Base-by-base conservation (phyloP, 2,888 invertebrate genomes). In the Troides oblongomaculatus region DNA sequence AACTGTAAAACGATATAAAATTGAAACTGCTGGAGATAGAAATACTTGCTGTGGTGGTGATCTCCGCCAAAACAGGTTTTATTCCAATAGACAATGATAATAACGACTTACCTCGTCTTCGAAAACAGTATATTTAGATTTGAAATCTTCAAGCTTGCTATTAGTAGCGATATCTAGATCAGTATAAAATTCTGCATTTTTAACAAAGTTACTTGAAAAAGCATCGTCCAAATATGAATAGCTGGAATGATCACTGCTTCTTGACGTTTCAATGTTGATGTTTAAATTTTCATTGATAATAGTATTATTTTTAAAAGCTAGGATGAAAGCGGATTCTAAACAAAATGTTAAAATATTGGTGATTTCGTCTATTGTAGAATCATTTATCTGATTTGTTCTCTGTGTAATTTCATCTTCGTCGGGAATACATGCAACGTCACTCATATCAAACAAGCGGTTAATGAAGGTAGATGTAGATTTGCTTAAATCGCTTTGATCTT, bases 401-500 rank as follows among this genome's bases (percentile, higher is more conserved):
- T 79, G 72, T 61, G 72, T 61, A 0, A 76, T 66, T 64, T 80
- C 80, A 53, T 74, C 71, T 36, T 86, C 83, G 56, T 75, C 75
- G 56, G 69, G 72, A 59, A 77, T 72, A 62, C 72, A 78, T 72
- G 88, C 87, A 36, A 90, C 85, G 57, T 89, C 88, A 72, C 89
- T 90, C 87, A 90, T 88, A 65, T 91, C 89, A 72, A 90, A 91
- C 58, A 91, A 78, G 71, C 88, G 79, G 71, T 85, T 88, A 62
- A 91, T 88, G 69, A 87, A 85, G 79, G 84, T 84, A 0, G 90
- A 87, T 8, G 91, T 87, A 2, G 86, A 88, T 71, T 86, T 84
- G 3, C 73, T 79, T 53, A 84, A 72, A 59, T 85, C 86, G 61
- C 78, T 76, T 25, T 74, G 72, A 10, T 69, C 71, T 75, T 77